Evolutionary conservation across 2,113 vertebrate genomes (phyloP).

Genomic region (Elaphurus davidianus): DNA sequence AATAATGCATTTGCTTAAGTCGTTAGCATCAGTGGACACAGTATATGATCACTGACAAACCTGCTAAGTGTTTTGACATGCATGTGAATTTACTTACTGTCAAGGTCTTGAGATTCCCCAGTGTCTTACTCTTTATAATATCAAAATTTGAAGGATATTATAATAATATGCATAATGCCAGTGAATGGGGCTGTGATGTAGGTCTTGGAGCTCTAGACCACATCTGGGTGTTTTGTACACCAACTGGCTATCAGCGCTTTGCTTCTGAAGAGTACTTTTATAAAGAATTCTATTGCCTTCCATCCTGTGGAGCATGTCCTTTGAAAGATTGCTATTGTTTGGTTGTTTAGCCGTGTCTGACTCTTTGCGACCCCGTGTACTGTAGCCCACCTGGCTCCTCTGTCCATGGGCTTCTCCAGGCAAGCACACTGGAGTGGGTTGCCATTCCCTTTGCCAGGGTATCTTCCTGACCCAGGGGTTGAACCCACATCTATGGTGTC

Average conservation of each 20-base stretch:
- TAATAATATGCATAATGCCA: not conserved
- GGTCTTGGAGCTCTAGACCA: not conserved
- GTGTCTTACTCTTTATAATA: not conserved
- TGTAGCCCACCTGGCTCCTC: not conserved
- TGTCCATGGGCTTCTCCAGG: not conserved
- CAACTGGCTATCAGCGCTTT: not conserved
- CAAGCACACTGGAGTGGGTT: not conserved
- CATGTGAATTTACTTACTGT: not conserved
- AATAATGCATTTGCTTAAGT: constrained; percentile 13
- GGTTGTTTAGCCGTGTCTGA: not conserved
- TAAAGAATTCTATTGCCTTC: not conserved
- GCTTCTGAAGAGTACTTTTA: not conserved
- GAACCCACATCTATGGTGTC: not conserved
- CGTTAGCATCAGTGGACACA: not conserved
- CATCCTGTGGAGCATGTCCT: not conserved
- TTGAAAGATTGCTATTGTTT: not conserved
- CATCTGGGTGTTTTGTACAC: not conserved
- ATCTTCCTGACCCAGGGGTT: not conserved
- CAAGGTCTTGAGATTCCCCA: not conserved
- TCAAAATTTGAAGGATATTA: not conserved
- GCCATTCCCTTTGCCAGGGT: not conserved
- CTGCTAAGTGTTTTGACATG: not conserved
- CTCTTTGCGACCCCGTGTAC: not conserved
- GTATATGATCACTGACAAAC: not conserved
- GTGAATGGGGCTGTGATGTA: not conserved